Percentiles rank a stretch among this genome's conserved stretches.
These are phyloP conservation scores for Cataglyphis altisquamis DNA, from an alignment of 2,888 invertebrate genomes.

Conservation along the genomic window DNA sequence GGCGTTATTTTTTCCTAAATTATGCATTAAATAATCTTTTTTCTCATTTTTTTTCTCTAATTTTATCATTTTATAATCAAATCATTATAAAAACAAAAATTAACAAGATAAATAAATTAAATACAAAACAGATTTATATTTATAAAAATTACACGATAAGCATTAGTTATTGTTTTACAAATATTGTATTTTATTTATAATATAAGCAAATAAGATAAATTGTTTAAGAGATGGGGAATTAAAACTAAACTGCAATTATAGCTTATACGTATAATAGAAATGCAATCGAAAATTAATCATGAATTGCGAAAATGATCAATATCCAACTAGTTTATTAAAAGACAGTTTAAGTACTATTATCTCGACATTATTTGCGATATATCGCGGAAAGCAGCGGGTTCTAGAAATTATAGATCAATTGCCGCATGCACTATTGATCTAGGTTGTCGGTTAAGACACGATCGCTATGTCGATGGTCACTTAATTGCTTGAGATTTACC, in stretches of 20 bases:
- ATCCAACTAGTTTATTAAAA: conserved; percentile 71
- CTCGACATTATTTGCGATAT: conserved; percentile 65
- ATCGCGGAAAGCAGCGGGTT: conserved; percentile 70
- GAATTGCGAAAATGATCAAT: conserved; percentile 65
- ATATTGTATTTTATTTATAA: background rate
- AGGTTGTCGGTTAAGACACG: conserved; percentile 69
- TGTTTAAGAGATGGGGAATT: background rate
- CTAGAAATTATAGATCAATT: conserved; percentile 70
- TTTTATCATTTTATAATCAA: background rate
- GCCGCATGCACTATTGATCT: conserved; percentile 71
- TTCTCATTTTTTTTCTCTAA: background rate
- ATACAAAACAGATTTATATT: background rate
- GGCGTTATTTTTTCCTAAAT: background rate
- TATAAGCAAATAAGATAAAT: background rate
- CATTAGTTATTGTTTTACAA: background rate
- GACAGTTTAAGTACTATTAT: conserved; percentile 72
- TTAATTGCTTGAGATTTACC: conserved; percentile 73
- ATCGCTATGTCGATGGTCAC: conserved; percentile 66
- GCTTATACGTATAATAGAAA: background rate
- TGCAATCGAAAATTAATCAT: background rate
- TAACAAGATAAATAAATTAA: background rate
- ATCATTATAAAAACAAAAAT: background rate
- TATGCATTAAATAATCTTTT: background rate
- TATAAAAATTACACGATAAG: background rate
- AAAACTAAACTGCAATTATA: conserved; percentile 14